A percentile compares a stretch with the other conserved stretches of the same genome.
phyloP scores from a whole-genome alignment of 2,797 vertebrate genomes.

The Hafferia zeledoni region DNA sequence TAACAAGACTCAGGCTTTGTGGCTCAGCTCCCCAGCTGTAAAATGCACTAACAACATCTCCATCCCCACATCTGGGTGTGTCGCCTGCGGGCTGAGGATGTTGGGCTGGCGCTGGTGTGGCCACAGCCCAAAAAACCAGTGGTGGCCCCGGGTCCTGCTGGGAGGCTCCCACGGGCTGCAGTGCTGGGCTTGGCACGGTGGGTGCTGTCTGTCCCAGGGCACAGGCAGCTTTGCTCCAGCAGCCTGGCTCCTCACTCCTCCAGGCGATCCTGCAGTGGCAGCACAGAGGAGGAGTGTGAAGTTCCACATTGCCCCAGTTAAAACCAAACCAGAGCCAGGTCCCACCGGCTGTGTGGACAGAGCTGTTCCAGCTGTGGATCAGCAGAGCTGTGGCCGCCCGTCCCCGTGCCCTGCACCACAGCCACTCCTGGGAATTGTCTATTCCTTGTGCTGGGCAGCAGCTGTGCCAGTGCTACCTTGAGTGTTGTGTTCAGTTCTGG shows the following conservation, averaged over 20 bases:
- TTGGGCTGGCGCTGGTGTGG: background rate
- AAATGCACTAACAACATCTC: background rate
- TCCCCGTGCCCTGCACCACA: fast-evolving
- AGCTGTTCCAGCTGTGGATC: fast-evolving
- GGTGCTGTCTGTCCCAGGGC: background rate
- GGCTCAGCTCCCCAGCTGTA: background rate
- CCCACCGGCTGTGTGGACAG: fast-evolving
- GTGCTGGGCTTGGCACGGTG: background rate
- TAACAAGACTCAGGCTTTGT: background rate
- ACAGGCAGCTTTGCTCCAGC: background rate
- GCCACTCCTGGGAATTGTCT: background rate
- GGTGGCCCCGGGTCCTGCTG: background rate
- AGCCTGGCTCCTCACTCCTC: background rate
- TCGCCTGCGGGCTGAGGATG: background rate
- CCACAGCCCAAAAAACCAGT: background rate
- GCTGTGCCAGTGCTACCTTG: background rate
- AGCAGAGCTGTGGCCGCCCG: fast-evolving
- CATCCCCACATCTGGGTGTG: background rate
- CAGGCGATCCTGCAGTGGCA: fast-evolving
- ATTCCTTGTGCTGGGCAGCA: background rate
- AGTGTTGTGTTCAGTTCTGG: too few relatives aligned
- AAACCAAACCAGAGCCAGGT: background rate
- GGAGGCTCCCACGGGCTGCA: background rate
- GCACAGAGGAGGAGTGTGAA: fast-evolving
- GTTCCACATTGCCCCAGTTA: fast-evolving